phyloP scores from a whole-genome alignment of 2,888 invertebrate genomes.

The Tortrix viridana region DNA sequence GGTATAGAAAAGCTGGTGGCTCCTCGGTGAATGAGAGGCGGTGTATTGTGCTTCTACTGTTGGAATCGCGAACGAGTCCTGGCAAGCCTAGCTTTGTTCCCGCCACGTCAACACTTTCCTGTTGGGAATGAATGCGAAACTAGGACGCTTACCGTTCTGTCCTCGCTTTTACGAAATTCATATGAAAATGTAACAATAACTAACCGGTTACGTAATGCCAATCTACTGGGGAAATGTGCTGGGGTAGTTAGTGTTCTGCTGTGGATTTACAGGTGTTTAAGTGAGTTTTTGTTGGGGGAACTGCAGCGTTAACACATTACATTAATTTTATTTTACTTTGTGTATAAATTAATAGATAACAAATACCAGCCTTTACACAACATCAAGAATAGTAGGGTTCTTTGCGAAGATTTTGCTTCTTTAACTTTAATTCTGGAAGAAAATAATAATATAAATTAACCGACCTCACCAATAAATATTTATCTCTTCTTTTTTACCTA shows the following conservation, averaged over 20 bases:
- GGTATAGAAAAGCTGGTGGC: conserved; percentile 21
- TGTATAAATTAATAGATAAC: too few relatives aligned
- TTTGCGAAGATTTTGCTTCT: too few relatives aligned
- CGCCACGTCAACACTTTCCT: conserved; percentile 33
- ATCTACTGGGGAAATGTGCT: conserved; percentile 2
- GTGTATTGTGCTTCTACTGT: conserved; percentile 22
- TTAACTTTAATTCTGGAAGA: too few relatives aligned
- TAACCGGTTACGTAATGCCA: conserved; percentile 14
- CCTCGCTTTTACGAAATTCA: conserved; percentile 27
- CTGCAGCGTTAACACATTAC: too few relatives aligned
- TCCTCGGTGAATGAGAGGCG: conserved; percentile 24
- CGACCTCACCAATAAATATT: too few relatives aligned
- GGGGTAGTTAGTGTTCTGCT: neutral
- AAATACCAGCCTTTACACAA: too few relatives aligned
- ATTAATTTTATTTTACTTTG: too few relatives aligned
- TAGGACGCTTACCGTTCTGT: conserved; percentile 23
- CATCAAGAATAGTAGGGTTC: too few relatives aligned
- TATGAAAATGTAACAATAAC: conserved; percentile 24
- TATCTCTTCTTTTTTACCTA: too few relatives aligned
- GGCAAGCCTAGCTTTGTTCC: conserved; percentile 29
- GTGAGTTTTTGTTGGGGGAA: conserved; percentile 2
- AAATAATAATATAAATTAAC: too few relatives aligned
- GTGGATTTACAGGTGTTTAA: neutral
- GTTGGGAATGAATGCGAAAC: conserved; percentile 27
- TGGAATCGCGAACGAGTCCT: conserved; percentile 23